Evolutionary conservation across 2,888 invertebrate genomes (phyloP).

Genomic region (Dexiosoma caninum): DNA sequence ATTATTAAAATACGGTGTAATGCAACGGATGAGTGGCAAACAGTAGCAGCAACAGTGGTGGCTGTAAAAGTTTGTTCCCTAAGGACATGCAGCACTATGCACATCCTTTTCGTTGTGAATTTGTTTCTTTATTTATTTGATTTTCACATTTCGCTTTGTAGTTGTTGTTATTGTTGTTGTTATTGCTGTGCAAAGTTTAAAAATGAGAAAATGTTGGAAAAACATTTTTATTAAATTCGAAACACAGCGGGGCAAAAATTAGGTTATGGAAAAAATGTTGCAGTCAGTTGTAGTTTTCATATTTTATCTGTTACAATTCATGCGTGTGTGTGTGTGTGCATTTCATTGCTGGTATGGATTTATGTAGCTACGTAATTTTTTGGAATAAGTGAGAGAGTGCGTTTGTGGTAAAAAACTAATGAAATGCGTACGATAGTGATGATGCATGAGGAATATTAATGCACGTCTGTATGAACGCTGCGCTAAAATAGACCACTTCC

Average conservation of each 20-base stretch:
- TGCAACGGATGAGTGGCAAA: slow-evolving; percentile 46
- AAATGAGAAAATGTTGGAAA: slow-evolving; percentile 53
- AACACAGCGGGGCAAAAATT: slow-evolving; percentile 51
- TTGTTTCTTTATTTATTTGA: slow-evolving; percentile 1
- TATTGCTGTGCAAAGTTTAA: slow-evolving; percentile 30
- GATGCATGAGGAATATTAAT: too few species aligned
- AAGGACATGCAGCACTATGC: slow-evolving; percentile 48
- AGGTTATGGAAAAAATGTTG: slow-evolving; percentile 38
- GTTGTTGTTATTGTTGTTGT: slow-evolving; percentile 6
- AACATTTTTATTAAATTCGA: slow-evolving; percentile 51
- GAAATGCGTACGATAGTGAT: slow-evolving; percentile 28
- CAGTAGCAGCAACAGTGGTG: background rate
- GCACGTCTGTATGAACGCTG: background rate
- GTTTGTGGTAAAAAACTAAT: slow-evolving; percentile 1
- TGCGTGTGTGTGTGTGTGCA: background rate
- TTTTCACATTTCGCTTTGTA: slow-evolving; percentile 16
- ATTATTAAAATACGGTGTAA: slow-evolving; percentile 33
- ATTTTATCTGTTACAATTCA: background rate
- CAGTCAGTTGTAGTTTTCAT: background rate
- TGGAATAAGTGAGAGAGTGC: background rate
- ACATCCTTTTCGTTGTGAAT: slow-evolving; percentile 36
- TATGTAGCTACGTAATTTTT: background rate
- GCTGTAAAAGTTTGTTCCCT: slow-evolving; percentile 50
- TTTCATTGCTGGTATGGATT: background rate
- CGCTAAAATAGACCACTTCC: background rate